Evolutionary conservation across 2,113 vertebrate species (phyloP).

Genomic region (Brachyistius frenatus): DNA sequence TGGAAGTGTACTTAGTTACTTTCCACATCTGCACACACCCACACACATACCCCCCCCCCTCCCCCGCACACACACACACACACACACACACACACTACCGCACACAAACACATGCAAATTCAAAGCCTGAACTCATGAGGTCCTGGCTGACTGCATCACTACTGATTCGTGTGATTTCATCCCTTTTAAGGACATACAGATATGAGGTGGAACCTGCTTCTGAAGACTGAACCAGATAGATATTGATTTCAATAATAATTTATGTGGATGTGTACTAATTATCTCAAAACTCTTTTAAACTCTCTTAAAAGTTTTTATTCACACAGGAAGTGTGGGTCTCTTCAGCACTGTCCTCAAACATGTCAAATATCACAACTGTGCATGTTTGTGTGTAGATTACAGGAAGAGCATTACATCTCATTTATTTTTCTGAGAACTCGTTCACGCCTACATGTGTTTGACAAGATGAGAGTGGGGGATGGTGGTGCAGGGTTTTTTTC

Average conservation of each 20-base stretch:
- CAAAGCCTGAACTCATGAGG: slow-evolving; percentile 29
- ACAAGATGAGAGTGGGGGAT: slow-evolving; percentile 61
- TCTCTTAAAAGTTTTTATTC: background rate
- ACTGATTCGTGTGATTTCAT: slow-evolving; percentile 35
- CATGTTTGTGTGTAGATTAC: slow-evolving; percentile 14
- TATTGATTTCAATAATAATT: slow-evolving; percentile 34
- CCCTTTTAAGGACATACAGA: slow-evolving; percentile 74
- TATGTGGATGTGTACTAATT: background rate
- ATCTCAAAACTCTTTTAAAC: background rate
- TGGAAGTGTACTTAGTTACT: slow-evolving; percentile 17
- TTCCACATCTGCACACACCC: slow-evolving; percentile 19
- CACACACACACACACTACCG: slow-evolving; percentile 4
- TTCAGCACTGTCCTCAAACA: background rate
- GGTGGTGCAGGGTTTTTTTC: slow-evolving; percentile 56
- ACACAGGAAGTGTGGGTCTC: background rate
- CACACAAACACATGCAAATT: slow-evolving; percentile 32
- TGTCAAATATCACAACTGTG: background rate
- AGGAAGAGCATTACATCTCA: slow-evolving; percentile 54
- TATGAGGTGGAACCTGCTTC: slow-evolving; percentile 50
- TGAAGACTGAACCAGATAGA: slow-evolving; percentile 8
- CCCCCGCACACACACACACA: slow-evolving; percentile 5
- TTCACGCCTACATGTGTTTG: slow-evolving; percentile 47
- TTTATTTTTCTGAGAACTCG: slow-evolving; percentile 69
- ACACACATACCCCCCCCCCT: no score
- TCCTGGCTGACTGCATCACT: slow-evolving; percentile 12